phyloP scores from a whole-genome alignment of 2,113 vertebrate species.

The Odobenus rosmarus region DNA sequence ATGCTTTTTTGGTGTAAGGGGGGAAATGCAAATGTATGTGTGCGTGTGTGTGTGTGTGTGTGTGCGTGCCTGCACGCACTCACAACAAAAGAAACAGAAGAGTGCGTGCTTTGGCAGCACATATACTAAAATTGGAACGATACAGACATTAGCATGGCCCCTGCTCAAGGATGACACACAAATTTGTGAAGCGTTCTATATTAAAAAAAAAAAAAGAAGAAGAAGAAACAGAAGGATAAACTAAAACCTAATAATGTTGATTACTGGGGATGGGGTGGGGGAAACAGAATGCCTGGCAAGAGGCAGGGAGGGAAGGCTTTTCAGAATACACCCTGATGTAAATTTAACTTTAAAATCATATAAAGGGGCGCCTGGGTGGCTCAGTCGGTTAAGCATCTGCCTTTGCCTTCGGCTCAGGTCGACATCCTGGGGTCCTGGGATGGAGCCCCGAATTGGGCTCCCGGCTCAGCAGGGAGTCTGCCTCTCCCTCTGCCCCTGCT shows the following conservation, averaged over 20 bases:
- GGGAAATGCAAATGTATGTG: neutral
- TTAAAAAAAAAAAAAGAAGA: neutral
- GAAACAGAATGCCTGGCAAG: neutral
- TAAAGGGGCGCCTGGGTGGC: neutral
- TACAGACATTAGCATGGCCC: neutral
- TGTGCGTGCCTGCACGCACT: too few relatives aligned
- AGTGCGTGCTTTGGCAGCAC: neutral
- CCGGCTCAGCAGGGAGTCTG: too few relatives aligned
- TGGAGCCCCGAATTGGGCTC: too few relatives aligned
- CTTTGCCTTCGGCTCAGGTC: too few relatives aligned
- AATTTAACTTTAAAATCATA: conserved; percentile 43
- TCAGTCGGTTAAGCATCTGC: too few relatives aligned
- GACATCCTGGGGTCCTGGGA: too few relatives aligned
- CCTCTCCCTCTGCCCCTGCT: too few relatives aligned
- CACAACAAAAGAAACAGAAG: neutral
- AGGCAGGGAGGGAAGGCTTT: neutral
- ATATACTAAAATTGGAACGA: neutral
- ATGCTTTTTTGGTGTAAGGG: neutral
- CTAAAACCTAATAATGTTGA: neutral
- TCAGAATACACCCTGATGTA: neutral
- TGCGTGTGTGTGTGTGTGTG: neutral
- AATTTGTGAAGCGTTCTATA: neutral
- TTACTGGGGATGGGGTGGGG: neutral
- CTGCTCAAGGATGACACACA: neutral
- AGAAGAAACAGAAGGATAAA: neutral